These are phyloP conservation scores for Callimorpha dominula DNA, from an alignment of 2,888 invertebrate species.

Conservation along the genomic window DNA sequence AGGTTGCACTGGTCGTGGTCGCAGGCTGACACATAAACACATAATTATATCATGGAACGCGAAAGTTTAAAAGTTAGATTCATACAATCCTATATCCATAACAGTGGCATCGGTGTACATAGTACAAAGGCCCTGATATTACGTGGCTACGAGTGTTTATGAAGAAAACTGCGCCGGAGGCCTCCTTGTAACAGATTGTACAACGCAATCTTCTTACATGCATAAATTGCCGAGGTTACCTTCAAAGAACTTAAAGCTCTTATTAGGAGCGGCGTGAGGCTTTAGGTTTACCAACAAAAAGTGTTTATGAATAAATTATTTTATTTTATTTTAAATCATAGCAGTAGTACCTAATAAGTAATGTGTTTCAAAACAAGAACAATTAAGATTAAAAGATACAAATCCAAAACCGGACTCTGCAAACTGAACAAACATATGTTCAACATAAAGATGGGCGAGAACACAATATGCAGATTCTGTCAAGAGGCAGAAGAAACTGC, in stretches of 20 bases:
- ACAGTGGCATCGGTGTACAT: constrained; percentile 61
- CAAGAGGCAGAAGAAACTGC: too few species aligned
- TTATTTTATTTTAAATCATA: neutral
- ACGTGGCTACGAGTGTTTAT: constrained; percentile 78
- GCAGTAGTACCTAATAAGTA: too few species aligned
- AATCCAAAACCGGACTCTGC: too few species aligned
- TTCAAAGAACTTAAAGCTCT: constrained; percentile 66
- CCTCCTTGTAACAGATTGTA: constrained; percentile 66
- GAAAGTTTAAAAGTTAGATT: too few species aligned
- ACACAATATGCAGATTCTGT: too few species aligned
- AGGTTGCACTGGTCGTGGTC: too few species aligned
- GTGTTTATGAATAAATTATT: neutral
- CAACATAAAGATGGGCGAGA: too few species aligned
- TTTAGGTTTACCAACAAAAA: constrained; percentile 20
- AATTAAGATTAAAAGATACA: too few species aligned
- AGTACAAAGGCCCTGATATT: constrained; percentile 69
- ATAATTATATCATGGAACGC: too few species aligned
- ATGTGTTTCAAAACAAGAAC: too few species aligned
- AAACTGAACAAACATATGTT: too few species aligned
- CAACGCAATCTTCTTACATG: constrained; percentile 74
- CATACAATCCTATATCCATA: constrained; percentile 19
- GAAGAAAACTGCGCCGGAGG: constrained; percentile 55
- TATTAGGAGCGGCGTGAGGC: constrained; percentile 58
- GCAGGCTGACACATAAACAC: too few species aligned
- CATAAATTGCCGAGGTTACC: constrained; percentile 76